Percentiles rank a stretch among this genome's conserved stretches.
phyloP scores from a whole-genome alignment of 37 sponge, comb jelly and placozoan genomes.

The Ianthella basta region DNA sequence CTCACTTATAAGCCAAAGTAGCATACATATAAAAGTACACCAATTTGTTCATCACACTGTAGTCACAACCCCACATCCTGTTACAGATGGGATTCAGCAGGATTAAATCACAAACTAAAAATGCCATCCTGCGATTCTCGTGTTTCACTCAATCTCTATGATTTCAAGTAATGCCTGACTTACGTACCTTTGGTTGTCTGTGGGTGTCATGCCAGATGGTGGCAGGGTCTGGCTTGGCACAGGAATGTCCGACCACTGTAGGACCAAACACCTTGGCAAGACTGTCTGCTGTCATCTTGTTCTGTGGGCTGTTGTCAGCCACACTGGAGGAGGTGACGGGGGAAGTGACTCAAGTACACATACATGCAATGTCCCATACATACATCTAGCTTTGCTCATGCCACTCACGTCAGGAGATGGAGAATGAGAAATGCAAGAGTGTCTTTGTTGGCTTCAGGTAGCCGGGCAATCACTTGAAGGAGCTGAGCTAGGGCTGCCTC shows the following conservation, averaged over 20 bases:
- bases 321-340: conserved; percentile 46
- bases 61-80: no score
- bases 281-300: conserved; percentile 86
- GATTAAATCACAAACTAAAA: no score
- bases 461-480: conserved; percentile 79
- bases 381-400: no score
- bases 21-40: no score
- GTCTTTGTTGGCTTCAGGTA: conserved; percentile 90
- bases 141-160: no score
- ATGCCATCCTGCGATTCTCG: no score
- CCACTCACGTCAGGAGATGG: conserved; percentile 83
- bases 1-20: no score
- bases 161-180: no score
- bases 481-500: conserved; percentile 64
- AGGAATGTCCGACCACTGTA: conserved; percentile 78
- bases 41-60: no score
- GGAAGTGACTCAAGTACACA: neutral
- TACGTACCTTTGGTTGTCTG: conserved; percentile 74
- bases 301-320: conserved; percentile 61
- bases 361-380: no score
- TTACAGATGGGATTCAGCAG: no score
- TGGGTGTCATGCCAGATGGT: conserved; percentile 73
- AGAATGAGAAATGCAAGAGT: conserved; percentile 92
- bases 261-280: conserved; percentile 92
- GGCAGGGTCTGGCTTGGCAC: conserved; percentile 63